Evolutionary conservation across 1,140 invertebrate species (phyloP).

Genomic region (Drosophila azteca): DNA sequence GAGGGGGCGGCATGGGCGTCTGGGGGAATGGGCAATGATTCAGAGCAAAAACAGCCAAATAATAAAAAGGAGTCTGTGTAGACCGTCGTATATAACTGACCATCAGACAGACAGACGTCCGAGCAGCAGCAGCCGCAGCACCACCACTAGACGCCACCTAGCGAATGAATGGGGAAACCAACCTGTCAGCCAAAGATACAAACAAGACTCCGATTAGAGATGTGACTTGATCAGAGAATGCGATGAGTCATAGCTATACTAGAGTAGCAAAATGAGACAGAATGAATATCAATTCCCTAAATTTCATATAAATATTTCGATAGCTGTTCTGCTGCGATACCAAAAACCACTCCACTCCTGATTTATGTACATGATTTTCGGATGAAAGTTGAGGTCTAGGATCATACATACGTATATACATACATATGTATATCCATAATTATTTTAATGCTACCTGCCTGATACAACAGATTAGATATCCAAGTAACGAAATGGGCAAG

Average conservation of each 20-base stretch:
- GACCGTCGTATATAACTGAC: constrained; percentile 40
- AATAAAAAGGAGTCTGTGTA: constrained; percentile 40
- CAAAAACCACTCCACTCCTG: too few relatives aligned
- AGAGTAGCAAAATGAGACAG: too few relatives aligned
- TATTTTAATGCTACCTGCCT: too few relatives aligned
- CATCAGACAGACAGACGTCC: constrained; percentile 41
- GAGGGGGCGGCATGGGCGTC: too few relatives aligned
- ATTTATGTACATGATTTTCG: too few relatives aligned
- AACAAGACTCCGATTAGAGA: constrained; percentile 45
- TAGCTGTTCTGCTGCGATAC: too few relatives aligned
- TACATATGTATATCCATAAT: too few relatives aligned
- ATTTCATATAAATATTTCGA: neutral
- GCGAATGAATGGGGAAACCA: constrained; percentile 60
- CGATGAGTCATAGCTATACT: too few relatives aligned
- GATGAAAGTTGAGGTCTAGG: too few relatives aligned
- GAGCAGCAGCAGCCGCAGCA: neutral
- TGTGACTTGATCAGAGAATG: neutral
- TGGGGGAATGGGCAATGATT: constrained; percentile 53
- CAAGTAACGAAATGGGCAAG: too few relatives aligned
- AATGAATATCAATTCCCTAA: neutral
- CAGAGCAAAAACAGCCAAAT: constrained; percentile 69
- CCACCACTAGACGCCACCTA: constrained; percentile 67
- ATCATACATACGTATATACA: too few relatives aligned
- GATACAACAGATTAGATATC: too few relatives aligned
- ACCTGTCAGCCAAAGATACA: constrained; percentile 71